Evolutionary conservation across 2,113 vertebrate species (phyloP), one percentile per base, ranked within the genome.

Genomic region (Petrocephalus microphthalmus): DNA sequence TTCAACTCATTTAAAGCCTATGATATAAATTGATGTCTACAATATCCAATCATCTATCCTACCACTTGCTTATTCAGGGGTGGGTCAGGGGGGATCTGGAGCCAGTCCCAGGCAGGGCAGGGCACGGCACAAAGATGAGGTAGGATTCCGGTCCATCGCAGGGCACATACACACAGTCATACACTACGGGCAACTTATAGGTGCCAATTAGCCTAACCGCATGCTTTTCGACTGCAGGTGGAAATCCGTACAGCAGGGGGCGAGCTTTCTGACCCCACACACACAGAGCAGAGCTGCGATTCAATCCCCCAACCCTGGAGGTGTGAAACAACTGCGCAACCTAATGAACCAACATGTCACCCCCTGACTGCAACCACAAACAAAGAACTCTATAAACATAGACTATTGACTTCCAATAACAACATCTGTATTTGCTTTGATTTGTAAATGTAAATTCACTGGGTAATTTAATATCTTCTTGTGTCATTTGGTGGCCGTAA

Each of bases 91-190:
- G n/a, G 7, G 29, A 10, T 60, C 54, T 87, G 85, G 85, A 56
- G 89, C 84, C 89, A 89, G 33, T 52, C 17, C 22, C 71, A 29
- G 60, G 25, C 25, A 29, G 60, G 3, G 3, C 60, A 67, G 87
- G n/a, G 42, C 29, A 81, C 15, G n/a, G 42, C 29, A 81, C 15
- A 33, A 6, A 52, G 47, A 33, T 22, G 17, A 67, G 60, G 60
- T 67, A 29, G 25, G n/a, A 56, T 49, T 13, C 25, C 33, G 6
- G 71, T 19, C 33, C 71, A 19, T 42, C 25, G 87, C 71, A 91
- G 91, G 92, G 90, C 89, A 71, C 92, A 88, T 84, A 60, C 81
- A 33, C 54, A 84, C 51, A 8, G 2, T 19, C 29, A 37, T 42
- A 42, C 37, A 42, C 71, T 19, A 37, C 37, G 71, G 33, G 71